Base-by-base conservation (phyloP, 2,888 invertebrate genomes). In the Baccha elongata region DNA sequence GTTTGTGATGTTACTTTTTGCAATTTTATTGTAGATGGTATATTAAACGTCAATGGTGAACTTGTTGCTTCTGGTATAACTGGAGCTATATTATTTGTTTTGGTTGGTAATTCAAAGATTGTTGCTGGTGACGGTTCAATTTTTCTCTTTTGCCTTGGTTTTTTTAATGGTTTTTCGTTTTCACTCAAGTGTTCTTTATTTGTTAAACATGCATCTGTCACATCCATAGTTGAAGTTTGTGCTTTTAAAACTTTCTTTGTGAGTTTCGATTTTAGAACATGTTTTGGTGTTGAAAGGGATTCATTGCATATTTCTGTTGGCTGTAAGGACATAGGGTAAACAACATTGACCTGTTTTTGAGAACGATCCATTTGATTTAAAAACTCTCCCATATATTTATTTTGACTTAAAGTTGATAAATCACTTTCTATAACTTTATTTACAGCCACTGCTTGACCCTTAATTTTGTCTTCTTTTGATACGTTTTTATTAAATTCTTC, bases 381-480 rank as follows among this genome's bases (percentile, higher is more conserved):
- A 35, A 7, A 53, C n/a, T 53, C 19, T 2, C 35, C 21, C 21
- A 37, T 19, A 7, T n/a, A 53, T 13, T 35, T 32, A 13, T 3
- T 1, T 21, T 35, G 32, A 35, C 4, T 53, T 53, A 7, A 21
- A 19, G 35, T n/a, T 1, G n/a, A 17, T 17, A 32, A 7, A 13
- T 21, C 19, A 3, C 0, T 21, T 0, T 53, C 53, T 21, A 53
- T 5, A 0, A 8, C 0, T 15, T 50, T 50, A n/a, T n/a, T n/a
- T n/a, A n/a, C n/a, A n/a, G 15, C 15, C 17, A 52, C 10, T 29
- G 2, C 29, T 32, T 6, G 29, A 52, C 29, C 26, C 5, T 32
- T 52, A 15, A 29, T 29, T 53, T 53, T 53, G 19, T 53, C 21
- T 21, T 35, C 48, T 48, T 23, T 23, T 8, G 13, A 23, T 32